Evolutionary conservation across 2,113 vertebrate species (phyloP), one percentile per base, ranked within the genome.

Genomic region (Romanogobio albipinnatus): DNA sequence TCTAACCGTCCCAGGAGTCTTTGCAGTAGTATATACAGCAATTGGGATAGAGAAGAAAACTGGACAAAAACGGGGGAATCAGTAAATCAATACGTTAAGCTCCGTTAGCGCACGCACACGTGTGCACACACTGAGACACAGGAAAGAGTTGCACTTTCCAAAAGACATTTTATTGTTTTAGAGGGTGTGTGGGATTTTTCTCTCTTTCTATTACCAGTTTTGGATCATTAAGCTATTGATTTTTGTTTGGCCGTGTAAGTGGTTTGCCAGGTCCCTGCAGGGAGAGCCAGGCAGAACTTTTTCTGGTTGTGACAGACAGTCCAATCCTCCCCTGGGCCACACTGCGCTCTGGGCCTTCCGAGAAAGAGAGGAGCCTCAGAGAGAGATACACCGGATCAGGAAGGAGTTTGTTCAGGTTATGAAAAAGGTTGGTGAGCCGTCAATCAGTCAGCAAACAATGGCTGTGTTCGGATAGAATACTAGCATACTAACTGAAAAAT

Each of bases 181-280:
- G 92, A 76, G 90, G 90, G 92, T 89, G 89, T 92, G 85, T 82
- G 53, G 74, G 70, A 68, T 87, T 92, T 93, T 92, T 93, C 92
- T 90, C 90, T 91, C 91, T 91, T 94, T 94, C 93, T 93, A 91
- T 94, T 95, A 94, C 94, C 91, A 91, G 93, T 94, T 94, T 93
- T 94, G 94, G 94, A 94, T 95, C 94, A 95, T 95, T 95, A 95
- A 92, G 93, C 91, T 89, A 95, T 95, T 94, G 94, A 95, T 95
- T 95, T 95, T 94, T 93, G 92, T 93, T 95, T 93, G 93, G 91
- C 85, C 86, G 91, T 90, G 91, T 92, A 95, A 94, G 92, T 93
- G 93, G 94, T 91, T 91, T 91, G 92, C 68, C 92, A 93, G 93
- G 91, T 89, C 92, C 90, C 91, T 91, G 91, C 92, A 93, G 93